Evolutionary conservation across 2,113 vertebrate species (phyloP).

Genomic region (Myanophis thanlyinensis): DNA sequence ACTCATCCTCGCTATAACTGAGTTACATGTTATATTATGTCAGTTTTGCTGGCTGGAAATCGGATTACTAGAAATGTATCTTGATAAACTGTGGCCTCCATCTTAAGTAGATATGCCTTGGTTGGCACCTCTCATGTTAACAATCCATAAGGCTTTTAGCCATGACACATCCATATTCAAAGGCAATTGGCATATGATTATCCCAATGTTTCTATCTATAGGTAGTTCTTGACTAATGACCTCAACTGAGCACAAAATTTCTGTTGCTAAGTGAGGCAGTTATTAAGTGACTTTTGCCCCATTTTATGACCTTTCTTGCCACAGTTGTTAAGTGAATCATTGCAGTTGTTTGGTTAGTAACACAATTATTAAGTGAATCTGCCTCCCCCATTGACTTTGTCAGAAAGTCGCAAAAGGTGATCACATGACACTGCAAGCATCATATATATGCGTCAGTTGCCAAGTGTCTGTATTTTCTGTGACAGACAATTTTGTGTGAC

Average conservation of each 20-base stretch:
- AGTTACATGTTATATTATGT: neutral
- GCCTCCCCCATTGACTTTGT: neutral
- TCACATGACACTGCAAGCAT: too few species aligned
- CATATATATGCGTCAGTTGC: neutral
- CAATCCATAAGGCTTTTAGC: neutral
- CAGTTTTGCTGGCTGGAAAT: neutral
- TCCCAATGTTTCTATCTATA: neutral
- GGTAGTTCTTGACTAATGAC: neutral
- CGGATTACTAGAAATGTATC: neutral
- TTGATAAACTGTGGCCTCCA: neutral
- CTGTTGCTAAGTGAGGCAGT: neutral
- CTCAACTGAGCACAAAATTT: neutral
- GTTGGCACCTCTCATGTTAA: neutral
- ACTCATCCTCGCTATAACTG: neutral
- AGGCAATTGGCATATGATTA: neutral
- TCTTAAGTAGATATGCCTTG: neutral
- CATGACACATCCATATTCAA: neutral
- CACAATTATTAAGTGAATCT: neutral
- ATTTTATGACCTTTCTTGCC: neutral
- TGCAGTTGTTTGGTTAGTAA: neutral
- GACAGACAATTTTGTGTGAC: too few species aligned
- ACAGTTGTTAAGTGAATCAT: neutral
- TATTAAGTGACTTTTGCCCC: neutral
- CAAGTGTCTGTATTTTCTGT: neutral
- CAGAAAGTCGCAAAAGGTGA: neutral